Percentiles rank a stretch among this genome's conserved stretches.
phyloP scores from a whole-genome alignment of 2,888 invertebrate genomes.

The Drepana falcataria region DNA sequence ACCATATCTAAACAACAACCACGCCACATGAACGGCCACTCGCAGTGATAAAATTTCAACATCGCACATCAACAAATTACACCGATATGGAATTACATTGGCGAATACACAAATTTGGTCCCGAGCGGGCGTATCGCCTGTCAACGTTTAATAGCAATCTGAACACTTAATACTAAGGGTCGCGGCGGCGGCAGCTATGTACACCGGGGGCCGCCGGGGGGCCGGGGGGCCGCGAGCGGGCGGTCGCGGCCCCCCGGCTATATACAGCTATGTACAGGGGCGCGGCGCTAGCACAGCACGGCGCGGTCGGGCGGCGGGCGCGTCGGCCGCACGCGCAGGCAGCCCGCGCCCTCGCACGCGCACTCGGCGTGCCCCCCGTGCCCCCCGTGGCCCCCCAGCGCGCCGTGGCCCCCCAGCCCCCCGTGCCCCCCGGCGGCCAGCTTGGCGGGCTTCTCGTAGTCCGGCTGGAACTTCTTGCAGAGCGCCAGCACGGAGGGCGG shows the following conservation, averaged over 20 bases:
- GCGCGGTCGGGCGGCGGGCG: constrained; percentile 43
- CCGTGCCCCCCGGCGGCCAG: constrained; percentile 32
- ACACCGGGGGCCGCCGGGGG: constrained; percentile 29
- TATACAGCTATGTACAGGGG: constrained; percentile 7
- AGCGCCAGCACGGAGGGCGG: constrained; percentile 75
- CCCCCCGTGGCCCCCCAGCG: constrained; percentile 19
- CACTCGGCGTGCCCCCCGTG: constrained; percentile 16
- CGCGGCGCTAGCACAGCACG: constrained; percentile 30
- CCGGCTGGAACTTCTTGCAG: constrained; percentile 76
- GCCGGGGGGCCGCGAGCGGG: constrained; percentile 46
- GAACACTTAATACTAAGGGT: constrained; percentile 57
- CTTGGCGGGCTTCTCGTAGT: constrained; percentile 71
- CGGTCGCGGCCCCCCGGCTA: constrained; percentile 7
- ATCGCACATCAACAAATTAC: constrained; percentile 51
- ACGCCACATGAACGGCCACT: constrained; percentile 48
- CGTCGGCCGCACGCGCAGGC: constrained; percentile 29
- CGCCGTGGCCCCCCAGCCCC: constrained; percentile 23
- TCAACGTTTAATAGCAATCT: constrained; percentile 25
- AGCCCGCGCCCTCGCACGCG: constrained; percentile 24
- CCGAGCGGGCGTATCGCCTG: constrained; percentile 24
- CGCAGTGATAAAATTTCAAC: constrained; percentile 64
- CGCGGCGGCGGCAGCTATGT: constrained; percentile 15
- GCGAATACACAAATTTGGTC: constrained; percentile 65
- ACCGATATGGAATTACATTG: constrained; percentile 41
- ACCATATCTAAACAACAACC: constrained; percentile 65